phyloP scores from a whole-genome alignment of 2,797 vertebrate genomes.

The Semaprochilodus insignis region DNA sequence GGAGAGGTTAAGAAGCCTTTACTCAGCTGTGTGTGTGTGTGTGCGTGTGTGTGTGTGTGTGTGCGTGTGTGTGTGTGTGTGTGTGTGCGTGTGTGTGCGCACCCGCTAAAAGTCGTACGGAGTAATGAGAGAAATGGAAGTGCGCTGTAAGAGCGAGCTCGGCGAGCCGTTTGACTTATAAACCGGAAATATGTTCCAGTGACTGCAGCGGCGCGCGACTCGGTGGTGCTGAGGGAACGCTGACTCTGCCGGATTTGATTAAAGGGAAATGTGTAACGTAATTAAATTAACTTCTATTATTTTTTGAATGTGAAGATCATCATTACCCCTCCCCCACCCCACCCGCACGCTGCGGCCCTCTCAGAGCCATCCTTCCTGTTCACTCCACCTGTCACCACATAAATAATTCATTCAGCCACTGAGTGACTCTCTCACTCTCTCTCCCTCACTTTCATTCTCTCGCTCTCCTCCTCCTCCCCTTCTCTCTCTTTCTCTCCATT shows the following conservation, averaged over 20 bases:
- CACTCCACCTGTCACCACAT: slow-evolving; percentile 47
- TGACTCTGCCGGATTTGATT: not conserved
- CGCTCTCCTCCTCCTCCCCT: slow-evolving; percentile 41
- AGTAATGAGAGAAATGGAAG: not conserved
- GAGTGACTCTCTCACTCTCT: not conserved
- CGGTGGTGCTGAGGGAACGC: no score
- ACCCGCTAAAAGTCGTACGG: no score
- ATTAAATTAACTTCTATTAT: not conserved
- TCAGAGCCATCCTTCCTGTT: slow-evolving; percentile 30
- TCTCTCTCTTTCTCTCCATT: not conserved
- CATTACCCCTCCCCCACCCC: not conserved
- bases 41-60: slow-evolving; percentile 43
- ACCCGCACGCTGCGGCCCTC: slow-evolving; percentile 13
- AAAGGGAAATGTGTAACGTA: not conserved
- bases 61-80: slow-evolving; percentile 6
- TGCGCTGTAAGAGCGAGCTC: no score
- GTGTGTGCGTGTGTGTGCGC: not conserved
- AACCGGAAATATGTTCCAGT: no score
- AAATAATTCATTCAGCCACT: slow-evolving; percentile 50
- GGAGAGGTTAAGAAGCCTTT: slow-evolving; percentile 9
- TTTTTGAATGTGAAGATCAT: slow-evolving; percentile 1
- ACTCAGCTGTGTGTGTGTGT: slow-evolving; percentile 24
- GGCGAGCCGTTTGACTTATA: no score
- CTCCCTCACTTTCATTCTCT: slow-evolving; percentile 57
- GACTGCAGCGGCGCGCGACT: no score